Evolutionary conservation across 2,797 vertebrate genomes (phyloP).

Genomic region (Bradypodion pumilum): DNA sequence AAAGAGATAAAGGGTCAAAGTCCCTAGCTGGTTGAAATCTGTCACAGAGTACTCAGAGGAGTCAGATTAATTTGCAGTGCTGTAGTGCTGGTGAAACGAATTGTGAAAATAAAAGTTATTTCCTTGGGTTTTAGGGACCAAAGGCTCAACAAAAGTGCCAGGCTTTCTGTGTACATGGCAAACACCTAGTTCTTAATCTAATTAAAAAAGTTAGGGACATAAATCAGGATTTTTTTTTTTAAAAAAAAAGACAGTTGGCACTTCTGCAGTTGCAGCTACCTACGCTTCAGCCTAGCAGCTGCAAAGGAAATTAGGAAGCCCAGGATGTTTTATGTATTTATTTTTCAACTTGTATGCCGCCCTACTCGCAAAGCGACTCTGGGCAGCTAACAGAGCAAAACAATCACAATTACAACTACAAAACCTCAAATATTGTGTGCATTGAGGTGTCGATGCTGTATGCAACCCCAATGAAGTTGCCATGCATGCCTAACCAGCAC

Average conservation of each 20-base stretch:
- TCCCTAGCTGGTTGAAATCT: conserved; percentile 43
- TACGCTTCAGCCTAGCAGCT: background rate
- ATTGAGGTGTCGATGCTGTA: background rate
- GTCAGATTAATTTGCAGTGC: conserved; percentile 47
- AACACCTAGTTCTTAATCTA: conserved; percentile 15
- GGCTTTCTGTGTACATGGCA: conserved; percentile 24
- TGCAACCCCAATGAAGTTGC: background rate
- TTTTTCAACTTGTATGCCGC: no score
- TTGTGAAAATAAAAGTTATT: conserved; percentile 37
- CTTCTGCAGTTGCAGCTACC: background rate
- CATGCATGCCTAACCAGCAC: no score
- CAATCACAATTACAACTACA: no score
- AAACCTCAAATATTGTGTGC: background rate
- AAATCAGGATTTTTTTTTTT: background rate
- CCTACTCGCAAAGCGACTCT: no score
- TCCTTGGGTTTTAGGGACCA: conserved; percentile 16
- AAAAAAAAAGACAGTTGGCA: background rate
- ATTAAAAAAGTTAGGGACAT: conserved; percentile 15
- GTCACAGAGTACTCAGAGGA: conserved; percentile 44
- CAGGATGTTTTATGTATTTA: no score
- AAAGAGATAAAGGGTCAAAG: conserved; percentile 10
- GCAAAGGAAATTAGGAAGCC: conserved; percentile 2
- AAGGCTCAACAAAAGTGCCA: background rate
- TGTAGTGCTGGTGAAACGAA: conserved; percentile 41
- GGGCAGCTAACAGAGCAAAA: no score